phyloP scores from a whole-genome alignment of 64 coral and sea anemone genomes.

The Dendrophyllia cribrosa region DNA sequence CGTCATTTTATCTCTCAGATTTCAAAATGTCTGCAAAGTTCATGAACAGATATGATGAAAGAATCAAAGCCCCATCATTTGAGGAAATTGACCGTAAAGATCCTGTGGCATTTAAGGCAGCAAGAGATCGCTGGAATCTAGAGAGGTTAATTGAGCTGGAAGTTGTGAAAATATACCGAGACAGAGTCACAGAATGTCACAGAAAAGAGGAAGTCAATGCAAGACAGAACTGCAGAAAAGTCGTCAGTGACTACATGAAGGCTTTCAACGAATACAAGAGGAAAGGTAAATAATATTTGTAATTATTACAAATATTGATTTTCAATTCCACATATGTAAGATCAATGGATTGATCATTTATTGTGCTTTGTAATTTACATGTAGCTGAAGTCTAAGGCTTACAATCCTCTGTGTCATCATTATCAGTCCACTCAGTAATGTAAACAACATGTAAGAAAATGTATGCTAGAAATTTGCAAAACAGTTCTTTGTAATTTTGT shows the following conservation, averaged over 20 bases:
- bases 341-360: background rate
- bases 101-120: conserved; percentile 89
- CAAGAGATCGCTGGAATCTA: conserved; percentile 91
- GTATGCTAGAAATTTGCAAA: no score
- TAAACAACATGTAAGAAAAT: no score
- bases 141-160: conserved; percentile 92
- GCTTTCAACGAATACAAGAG: conserved; percentile 86
- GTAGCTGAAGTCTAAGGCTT: no score
- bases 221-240: conserved; percentile 85
- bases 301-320: background rate
- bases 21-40: conserved; percentile 83
- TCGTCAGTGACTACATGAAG: conserved; percentile 84
- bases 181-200: conserved; percentile 72
- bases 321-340: background rate
- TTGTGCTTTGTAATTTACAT: no score
- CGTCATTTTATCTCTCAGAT: background rate
- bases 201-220: conserved; percentile 81
- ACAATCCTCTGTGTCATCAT: no score
- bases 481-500: no score
- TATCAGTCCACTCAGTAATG: no score
- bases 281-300: conserved; percentile 82
- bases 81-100: conserved; percentile 96
- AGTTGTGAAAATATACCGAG: conserved; percentile 85
- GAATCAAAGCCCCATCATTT: conserved; percentile 87
- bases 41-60: conserved; percentile 81